phyloP scores from a whole-genome alignment of 2,888 invertebrate species.

The Hydrotaea diabolus region DNA sequence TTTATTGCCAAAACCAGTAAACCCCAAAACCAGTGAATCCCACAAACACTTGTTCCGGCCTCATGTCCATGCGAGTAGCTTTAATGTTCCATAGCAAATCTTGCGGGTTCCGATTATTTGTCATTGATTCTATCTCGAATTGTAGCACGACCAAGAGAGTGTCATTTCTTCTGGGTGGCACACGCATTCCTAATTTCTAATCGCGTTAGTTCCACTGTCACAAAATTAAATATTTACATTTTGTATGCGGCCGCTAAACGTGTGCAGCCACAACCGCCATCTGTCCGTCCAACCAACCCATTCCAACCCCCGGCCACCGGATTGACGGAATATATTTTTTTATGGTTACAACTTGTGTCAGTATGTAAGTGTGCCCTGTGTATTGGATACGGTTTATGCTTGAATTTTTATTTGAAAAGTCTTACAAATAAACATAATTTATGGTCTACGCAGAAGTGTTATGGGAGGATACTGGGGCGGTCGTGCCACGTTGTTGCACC shows the following conservation, averaged over 20 bases:
- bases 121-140: conserved; percentile 56
- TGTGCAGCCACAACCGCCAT: not conserved
- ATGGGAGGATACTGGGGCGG: not conserved
- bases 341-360: conserved; percentile 64
- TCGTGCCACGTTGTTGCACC: not conserved
- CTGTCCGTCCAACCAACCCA: no score
- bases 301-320: not conserved
- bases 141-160: conserved; percentile 27
- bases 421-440: conserved; percentile 24
- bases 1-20: not conserved
- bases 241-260: conserved; percentile 52
- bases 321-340: conserved; percentile 53
- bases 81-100: conserved; percentile 73
- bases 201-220: conserved; percentile 78
- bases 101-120: conserved; percentile 78
- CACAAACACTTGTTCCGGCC: conserved; percentile 57
- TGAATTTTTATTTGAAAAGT: conserved; percentile 74
- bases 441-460: not conserved
- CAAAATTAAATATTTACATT: conserved; percentile 79
- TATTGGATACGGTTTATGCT: conserved; percentile 74
- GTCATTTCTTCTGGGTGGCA: conserved; percentile 48
- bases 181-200: conserved; percentile 76
- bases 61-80: conserved; percentile 28
- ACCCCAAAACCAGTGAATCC: not conserved
- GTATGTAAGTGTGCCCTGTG: conserved; percentile 4